Percentiles rank a stretch among this genome's conserved stretches.
Evolutionary conservation across 2,888 invertebrate genomes (phyloP).

Genomic region (Seladonia tumulorum): DNA sequence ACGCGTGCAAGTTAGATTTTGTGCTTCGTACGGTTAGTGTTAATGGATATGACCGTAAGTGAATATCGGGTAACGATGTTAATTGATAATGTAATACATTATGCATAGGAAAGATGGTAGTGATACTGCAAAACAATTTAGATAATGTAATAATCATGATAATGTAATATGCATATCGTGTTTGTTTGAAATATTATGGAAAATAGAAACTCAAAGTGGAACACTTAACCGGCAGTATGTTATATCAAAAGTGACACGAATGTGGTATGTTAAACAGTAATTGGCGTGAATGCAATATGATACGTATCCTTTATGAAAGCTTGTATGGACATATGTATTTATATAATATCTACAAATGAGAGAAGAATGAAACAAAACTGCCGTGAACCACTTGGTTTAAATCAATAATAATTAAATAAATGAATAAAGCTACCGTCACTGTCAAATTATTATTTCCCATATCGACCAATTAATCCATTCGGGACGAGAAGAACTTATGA

Average conservation of each 20-base stretch:
- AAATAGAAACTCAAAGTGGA: conserved; percentile 1
- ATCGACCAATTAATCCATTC: too few species aligned
- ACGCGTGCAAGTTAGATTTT: too few species aligned
- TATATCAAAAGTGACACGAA: neutral
- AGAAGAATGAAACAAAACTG: too few species aligned
- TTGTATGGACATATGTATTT: too few species aligned
- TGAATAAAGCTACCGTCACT: too few species aligned
- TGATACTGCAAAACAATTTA: neutral
- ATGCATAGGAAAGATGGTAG: neutral
- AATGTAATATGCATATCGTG: neutral
- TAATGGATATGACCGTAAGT: neutral
- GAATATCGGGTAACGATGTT: neutral
- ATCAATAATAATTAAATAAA: too few species aligned
- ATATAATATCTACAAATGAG: too few species aligned
- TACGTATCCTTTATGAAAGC: neutral
- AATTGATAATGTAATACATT: neutral
- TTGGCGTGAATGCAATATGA: neutral
- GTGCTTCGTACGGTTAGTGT: neutral
- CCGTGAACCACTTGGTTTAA: too few species aligned
- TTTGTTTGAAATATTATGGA: neutral
- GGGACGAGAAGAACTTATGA: too few species aligned
- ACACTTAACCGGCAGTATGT: neutral
- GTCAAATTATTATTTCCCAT: too few species aligned
- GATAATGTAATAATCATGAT: too few species aligned
- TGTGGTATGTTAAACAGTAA: conserved; percentile 1